Evolutionary conservation across 2,888 invertebrate species (phyloP), one percentile per base, ranked within the genome.

Genomic region (Mantis religiosa): DNA sequence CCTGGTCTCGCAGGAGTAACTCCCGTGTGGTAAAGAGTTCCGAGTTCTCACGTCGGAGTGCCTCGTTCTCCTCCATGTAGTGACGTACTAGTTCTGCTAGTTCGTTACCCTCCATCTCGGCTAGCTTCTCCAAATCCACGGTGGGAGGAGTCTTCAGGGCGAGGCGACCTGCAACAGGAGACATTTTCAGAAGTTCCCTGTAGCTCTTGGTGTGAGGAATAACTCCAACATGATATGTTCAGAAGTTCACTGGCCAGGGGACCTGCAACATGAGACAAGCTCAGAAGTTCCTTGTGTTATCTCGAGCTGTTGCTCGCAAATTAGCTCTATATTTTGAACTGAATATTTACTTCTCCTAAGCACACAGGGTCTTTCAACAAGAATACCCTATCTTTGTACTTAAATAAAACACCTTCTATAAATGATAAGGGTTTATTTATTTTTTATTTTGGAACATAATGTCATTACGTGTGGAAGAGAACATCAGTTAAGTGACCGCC

Each of bases 1-100:
- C 98, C 92, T 98, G 98, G 93, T 99, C 98, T 20, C 98, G 93
- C 90, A 98, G 94, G 90, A 98, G 94, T 90, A 96, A 95, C 92
- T 98, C 98, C 86, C 97, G 94, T 0, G 97, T 95, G 81, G 95
- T 95, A 93, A 96, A 98, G 88, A 98, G 94, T 91, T 98, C 98
- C 2, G 96, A 95, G 93, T 98, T 98, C 93, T 99, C 98, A 28
- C 95, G 95, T 84, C 98, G 95, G 88, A 97, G 93, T 0, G 97
- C 96, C 47, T 96, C 95, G 92, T 97, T 97, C 93, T 97, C 97
- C 4, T 94, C 95, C 94, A 98, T 97, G 92, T 98, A 98, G 41
- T 98, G 95, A 90, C 97, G 96, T 0, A 98, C 96, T 90, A 98
- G 94, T 90, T 98, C 97, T 4, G 97, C 96, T 89, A 98, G 93